These are phyloP conservation scores for Pipistrellus pygmaeus DNA, from an alignment of 2,797 vertebrate species.

Conservation along the genomic window DNA sequence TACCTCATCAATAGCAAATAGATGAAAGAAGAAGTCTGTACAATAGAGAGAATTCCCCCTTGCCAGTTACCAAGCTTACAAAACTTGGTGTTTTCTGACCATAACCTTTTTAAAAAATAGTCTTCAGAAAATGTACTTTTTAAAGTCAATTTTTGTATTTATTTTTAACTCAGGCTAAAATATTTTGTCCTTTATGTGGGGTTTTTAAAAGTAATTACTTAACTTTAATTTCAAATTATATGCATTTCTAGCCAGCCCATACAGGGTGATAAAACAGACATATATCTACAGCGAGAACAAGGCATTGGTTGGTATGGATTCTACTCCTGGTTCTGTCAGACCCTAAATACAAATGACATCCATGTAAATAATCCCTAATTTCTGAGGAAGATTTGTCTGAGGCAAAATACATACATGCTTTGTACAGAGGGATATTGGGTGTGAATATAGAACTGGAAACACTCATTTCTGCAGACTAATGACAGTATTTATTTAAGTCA, in stretches of 20 bases:
- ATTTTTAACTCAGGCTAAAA: slow-evolving; percentile 2
- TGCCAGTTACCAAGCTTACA: neutral
- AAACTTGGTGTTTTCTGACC: neutral
- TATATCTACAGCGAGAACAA: neutral
- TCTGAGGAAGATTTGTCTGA: neutral
- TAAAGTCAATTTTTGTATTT: neutral
- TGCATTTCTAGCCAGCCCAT: neutral
- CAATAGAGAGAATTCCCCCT: neutral
- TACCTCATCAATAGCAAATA: neutral
- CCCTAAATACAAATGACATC: neutral
- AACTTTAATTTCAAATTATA: slow-evolving; percentile 52
- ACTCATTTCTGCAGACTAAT: neutral
- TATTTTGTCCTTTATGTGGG: neutral
- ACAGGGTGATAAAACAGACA: neutral
- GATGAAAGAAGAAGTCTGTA: neutral
- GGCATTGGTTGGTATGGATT: neutral
- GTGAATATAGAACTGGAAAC: neutral
- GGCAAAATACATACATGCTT: neutral
- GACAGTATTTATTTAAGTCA: neutral
- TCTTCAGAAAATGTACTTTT: neutral
- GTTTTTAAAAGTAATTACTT: slow-evolving; percentile 17
- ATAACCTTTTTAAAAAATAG: neutral
- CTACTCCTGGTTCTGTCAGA: neutral
- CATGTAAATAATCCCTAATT: neutral
- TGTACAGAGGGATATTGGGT: neutral